phyloP scores from a whole-genome alignment of 2,888 invertebrate genomes.

The Polymixis flavicincta region DNA sequence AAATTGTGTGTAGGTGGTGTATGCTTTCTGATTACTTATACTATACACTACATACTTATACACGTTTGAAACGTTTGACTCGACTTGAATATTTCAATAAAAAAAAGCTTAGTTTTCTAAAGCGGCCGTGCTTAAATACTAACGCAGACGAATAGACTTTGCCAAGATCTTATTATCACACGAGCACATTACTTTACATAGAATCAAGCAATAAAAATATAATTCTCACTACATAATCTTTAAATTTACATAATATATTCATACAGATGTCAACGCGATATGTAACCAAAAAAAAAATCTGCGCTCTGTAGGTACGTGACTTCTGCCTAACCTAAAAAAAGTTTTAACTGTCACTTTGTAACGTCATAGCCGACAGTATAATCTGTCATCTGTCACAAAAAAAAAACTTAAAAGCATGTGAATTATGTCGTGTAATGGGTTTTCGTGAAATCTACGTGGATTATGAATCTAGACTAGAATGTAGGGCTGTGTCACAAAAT shows the following conservation, averaged over 20 bases:
- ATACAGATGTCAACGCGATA: constrained; percentile 55
- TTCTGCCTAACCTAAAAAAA: constrained; percentile 49
- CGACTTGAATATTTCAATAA: not conserved
- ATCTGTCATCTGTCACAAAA: constrained; percentile 60
- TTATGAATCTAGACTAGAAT: constrained; percentile 44
- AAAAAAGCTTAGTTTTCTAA: not conserved
- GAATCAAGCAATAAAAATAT: constrained; percentile 38
- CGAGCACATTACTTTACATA: constrained; percentile 30
- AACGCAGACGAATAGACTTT: not conserved
- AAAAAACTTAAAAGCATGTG: constrained; percentile 46
- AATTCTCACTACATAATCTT: constrained; percentile 55
- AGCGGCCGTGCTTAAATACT: constrained; percentile 1
- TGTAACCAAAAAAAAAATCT: constrained; percentile 27
- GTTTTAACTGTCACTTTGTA: constrained; percentile 49
- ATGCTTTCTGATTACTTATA: no score
- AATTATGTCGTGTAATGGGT: constrained; percentile 50
- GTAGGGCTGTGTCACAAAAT: constrained; percentile 30
- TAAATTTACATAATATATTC: constrained; percentile 47
- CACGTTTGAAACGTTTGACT: not conserved
- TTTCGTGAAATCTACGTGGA: constrained; percentile 52
- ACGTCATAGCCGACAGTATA: constrained; percentile 45
- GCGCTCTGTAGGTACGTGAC: constrained; percentile 42
- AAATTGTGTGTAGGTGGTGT: no score
- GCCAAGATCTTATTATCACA: constrained; percentile 21
- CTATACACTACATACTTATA: no score